phyloP scores from a whole-genome alignment of 64 coral and sea anemone species.

The Astreopora myriophthalma region DNA sequence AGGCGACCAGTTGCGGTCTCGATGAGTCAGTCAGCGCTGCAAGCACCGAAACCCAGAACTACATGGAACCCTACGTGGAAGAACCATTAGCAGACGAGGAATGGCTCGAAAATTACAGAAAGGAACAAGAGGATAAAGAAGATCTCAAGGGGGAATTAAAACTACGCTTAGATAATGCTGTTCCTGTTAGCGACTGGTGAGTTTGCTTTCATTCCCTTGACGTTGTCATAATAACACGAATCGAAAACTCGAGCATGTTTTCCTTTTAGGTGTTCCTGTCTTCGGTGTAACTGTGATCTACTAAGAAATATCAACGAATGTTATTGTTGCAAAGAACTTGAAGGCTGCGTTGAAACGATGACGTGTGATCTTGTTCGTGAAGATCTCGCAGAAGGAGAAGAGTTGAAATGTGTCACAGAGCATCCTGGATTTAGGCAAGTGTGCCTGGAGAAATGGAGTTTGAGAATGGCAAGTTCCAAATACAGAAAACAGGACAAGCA shows the following conservation, averaged over 20 bases:
- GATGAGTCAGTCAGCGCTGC: neutral
- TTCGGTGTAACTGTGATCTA: too few species aligned
- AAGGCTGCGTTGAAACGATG: too few species aligned
- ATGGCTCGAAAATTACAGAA: neutral
- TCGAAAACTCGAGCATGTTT: neutral
- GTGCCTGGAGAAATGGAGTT: conserved; percentile 31
- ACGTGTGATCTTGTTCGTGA: too few species aligned
- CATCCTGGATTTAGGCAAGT: conserved; percentile 34
- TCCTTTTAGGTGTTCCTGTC: neutral
- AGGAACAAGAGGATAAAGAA: neutral
- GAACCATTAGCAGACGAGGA: neutral
- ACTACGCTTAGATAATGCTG: neutral
- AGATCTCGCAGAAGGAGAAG: too few species aligned
- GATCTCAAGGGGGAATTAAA: neutral
- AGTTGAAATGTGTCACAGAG: neutral
- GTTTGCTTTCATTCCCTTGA: neutral
- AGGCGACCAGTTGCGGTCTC: neutral
- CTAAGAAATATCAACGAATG: too few species aligned
- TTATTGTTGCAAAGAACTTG: too few species aligned
- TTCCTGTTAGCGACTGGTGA: neutral
- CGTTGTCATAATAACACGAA: neutral
- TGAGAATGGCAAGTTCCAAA: neutral
- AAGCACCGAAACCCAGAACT: neutral
- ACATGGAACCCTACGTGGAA: neutral
- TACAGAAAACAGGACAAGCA: neutral